Evolutionary conservation across 2,797 vertebrate species (phyloP).

Genomic region (Pangasius krempfi): DNA sequence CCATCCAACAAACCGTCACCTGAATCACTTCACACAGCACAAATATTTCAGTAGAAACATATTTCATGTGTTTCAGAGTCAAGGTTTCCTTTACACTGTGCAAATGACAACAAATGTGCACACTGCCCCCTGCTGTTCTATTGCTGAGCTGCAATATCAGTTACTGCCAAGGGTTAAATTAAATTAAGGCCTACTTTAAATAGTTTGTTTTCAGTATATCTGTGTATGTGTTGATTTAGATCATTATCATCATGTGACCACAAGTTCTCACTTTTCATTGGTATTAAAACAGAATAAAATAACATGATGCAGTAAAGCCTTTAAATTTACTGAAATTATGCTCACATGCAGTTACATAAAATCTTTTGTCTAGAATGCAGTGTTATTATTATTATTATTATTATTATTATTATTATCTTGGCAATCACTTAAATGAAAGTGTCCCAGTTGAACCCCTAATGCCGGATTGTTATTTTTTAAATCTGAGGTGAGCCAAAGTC

Average conservation of each 20-base stretch:
- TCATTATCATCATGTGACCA: background rate
- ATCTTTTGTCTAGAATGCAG: too few relatives aligned
- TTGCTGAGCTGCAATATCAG: slow-evolving; percentile 62
- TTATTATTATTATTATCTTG: too few relatives aligned
- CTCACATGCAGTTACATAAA: too few relatives aligned
- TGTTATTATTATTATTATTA: too few relatives aligned
- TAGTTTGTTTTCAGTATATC: background rate
- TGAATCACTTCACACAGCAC: background rate
- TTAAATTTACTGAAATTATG: background rate
- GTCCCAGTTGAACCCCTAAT: too few relatives aligned
- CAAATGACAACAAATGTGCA: background rate
- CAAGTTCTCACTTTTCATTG: background rate
- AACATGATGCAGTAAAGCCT: background rate
- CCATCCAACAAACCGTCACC: background rate
- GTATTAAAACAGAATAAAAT: background rate
- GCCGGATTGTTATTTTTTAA: too few relatives aligned
- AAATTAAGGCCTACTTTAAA: too few relatives aligned
- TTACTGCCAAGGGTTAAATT: background rate
- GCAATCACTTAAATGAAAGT: too few relatives aligned
- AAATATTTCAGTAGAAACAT: background rate
- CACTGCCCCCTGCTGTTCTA: slow-evolving; percentile 68
- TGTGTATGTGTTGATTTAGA: background rate
- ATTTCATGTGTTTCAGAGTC: background rate
- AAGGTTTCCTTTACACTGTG: background rate
- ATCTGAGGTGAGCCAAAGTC: too few relatives aligned